Evolutionary conservation across 1,140 invertebrate genomes (phyloP), one percentile per base, ranked within the genome.

Genomic region (Mya arenaria): DNA sequence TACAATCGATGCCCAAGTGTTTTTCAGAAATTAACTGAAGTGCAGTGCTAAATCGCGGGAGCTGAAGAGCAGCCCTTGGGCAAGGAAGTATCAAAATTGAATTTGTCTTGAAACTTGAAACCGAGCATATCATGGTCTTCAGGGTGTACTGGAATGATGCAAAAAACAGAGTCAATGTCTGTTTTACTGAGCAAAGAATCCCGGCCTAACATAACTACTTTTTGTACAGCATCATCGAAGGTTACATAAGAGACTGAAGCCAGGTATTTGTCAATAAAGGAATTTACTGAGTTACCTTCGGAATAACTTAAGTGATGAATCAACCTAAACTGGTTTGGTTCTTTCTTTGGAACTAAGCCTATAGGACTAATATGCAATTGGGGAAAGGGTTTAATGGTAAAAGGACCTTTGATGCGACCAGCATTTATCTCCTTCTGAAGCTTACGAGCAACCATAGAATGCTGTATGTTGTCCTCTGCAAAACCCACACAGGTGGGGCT

Each of bases 21-120:
- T 41, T 44, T 52, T 41, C n/a, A 19, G 60, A 56, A 23, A 85
- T 78, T 82, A 78, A 86, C 36, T 83, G 74, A 13, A 84, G 44
- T 6, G 75, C 60, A 15, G 58, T 44, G 30, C 74, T 79, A 39
- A 80, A 75, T 17, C n/a, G 17, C 68, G 58, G 79, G 86, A 8
- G 68, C 74, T 25, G 44, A 73, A 23, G 73, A 84, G 17, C 52
- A 62, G 0, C 82, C 84, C 71, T 85, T 86, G 0, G 82, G 85
- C 0, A 87, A 28, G 69, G 63, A 84, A 6, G 39, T 68, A 34
- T 84, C 86, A 56, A 56, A 81, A 39, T 78, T 84, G 63, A 56
- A 84, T 0, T 65, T 69, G 37, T 30, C 28, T 4, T 69, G 6
- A 69, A 69, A 69, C 19, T 19, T 2, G 23, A 82, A 41, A 28